Evolutionary conservation across 2,888 invertebrate species (phyloP).

Genomic region (Chymomyza amoena): DNA sequence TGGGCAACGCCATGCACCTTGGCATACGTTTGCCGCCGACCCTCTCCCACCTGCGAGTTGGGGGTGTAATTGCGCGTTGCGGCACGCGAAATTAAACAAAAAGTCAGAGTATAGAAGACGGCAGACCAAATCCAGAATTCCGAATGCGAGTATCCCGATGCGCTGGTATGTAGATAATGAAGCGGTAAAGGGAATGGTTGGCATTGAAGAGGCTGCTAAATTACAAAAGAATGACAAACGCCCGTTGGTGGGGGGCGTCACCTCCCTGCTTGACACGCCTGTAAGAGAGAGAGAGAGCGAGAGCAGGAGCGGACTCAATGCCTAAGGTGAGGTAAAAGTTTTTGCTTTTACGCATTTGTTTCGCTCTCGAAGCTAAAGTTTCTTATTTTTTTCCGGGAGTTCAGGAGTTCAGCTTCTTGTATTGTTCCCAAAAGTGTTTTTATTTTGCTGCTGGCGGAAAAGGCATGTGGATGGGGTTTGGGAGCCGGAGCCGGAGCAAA

Average conservation of each 20-base stretch:
- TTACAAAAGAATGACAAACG: slow-evolving; percentile 67
- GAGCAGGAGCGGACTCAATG: neutral
- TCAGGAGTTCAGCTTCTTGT: slow-evolving; percentile 29
- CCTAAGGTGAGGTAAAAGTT: slow-evolving; percentile 54
- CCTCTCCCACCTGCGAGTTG: neutral
- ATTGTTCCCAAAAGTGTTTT: slow-evolving; percentile 73
- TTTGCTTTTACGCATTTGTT: slow-evolving; percentile 20
- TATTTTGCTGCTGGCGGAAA: slow-evolving; percentile 38
- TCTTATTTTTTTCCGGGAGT: slow-evolving; percentile 8
- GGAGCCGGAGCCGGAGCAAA: slow-evolving; percentile 19
- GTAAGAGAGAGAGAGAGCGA: neutral
- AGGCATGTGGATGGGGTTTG: neutral
- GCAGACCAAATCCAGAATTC: no score
- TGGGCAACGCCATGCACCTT: neutral
- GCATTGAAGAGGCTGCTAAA: slow-evolving; percentile 50
- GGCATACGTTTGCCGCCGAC: neutral
- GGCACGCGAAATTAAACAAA: slow-evolving; percentile 61
- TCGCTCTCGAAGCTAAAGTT: neutral
- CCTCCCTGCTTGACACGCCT: neutral
- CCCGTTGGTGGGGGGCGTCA: slow-evolving; percentile 10
- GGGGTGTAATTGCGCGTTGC: slow-evolving; percentile 65
- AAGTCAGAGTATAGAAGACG: neutral
- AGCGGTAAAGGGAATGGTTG: slow-evolving; percentile 8
- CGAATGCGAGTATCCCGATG: no score
- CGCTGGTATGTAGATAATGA: slow-evolving; percentile 45